These are phyloP conservation scores for Mus spicilegus DNA, from an alignment of 2,113 vertebrate species.

Conservation along the genomic window DNA sequence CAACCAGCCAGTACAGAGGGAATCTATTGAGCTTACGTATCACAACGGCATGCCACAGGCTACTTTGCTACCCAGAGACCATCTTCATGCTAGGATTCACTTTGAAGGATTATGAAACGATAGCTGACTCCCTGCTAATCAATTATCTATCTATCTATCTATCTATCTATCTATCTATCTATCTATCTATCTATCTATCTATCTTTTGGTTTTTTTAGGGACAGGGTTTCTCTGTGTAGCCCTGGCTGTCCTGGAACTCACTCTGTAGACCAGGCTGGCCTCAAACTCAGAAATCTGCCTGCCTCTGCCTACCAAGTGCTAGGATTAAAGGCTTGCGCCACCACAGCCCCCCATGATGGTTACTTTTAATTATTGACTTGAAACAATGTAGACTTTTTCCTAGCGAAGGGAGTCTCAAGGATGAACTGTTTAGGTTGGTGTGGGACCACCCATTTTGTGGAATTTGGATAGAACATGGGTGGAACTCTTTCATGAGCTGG, in stretches of 20 bases:
- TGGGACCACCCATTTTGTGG: not conserved
- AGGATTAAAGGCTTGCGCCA: too few relatives aligned
- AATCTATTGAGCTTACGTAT: not conserved
- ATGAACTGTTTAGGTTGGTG: not conserved
- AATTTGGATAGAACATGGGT: not conserved
- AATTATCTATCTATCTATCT: too few relatives aligned
- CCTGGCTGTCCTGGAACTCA: too few relatives aligned
- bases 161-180: too few relatives aligned
- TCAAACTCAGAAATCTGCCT: too few relatives aligned
- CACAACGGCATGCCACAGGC: not conserved
- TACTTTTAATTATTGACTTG: not conserved
- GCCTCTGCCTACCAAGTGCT: too few relatives aligned
- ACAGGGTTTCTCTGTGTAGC: too few relatives aligned
- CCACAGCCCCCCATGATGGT: not conserved
- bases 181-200: too few relatives aligned
- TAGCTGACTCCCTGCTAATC: not conserved
- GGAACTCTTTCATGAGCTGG: too few relatives aligned
- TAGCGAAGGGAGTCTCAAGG: not conserved
- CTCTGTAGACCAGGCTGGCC: too few relatives aligned
- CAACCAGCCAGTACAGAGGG: not conserved
- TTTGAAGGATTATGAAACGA: conserved; percentile 48
- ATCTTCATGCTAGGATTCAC: conserved; percentile 38
- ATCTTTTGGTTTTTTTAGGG: too few relatives aligned
- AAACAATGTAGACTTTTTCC: not conserved
- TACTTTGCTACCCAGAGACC: not conserved